Evolutionary conservation across 2,797 vertebrate species (phyloP).

Genomic region (Dicrostonyx torquatus): DNA sequence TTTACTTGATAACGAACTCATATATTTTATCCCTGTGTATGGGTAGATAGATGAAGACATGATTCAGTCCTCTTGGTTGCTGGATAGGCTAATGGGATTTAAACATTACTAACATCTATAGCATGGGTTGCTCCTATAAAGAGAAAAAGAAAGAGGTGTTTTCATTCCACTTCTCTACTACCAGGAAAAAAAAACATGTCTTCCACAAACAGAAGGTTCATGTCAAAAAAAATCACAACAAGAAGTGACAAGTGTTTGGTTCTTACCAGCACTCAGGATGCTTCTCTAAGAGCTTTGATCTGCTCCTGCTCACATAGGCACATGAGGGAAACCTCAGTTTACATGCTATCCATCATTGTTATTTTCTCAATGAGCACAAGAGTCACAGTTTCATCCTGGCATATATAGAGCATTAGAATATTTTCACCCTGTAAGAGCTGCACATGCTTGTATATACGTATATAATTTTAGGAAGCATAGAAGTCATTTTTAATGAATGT

Average conservation of each 20-base stretch:
- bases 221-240: neutral
- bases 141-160: neutral
- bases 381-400: neutral
- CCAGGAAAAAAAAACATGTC: neutral
- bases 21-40: neutral
- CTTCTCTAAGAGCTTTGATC: no score
- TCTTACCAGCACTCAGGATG: neutral
- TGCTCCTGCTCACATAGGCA: neutral
- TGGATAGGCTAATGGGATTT: neutral
- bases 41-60: neutral
- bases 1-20: neutral
- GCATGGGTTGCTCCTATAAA: neutral
- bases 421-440: neutral
- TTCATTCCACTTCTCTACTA: neutral
- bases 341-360: neutral
- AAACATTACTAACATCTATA: neutral
- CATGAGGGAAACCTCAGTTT: neutral
- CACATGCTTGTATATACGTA: neutral
- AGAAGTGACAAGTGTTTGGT: neutral
- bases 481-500: neutral
- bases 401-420: neutral
- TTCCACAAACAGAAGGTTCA: neutral
- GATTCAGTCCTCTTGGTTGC: neutral
- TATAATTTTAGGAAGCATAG: neutral
- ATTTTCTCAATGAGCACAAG: neutral